Conservation (phyloP, 2,113 vertebrate genomes). For the Ailuropoda melanoleuca region DNA sequence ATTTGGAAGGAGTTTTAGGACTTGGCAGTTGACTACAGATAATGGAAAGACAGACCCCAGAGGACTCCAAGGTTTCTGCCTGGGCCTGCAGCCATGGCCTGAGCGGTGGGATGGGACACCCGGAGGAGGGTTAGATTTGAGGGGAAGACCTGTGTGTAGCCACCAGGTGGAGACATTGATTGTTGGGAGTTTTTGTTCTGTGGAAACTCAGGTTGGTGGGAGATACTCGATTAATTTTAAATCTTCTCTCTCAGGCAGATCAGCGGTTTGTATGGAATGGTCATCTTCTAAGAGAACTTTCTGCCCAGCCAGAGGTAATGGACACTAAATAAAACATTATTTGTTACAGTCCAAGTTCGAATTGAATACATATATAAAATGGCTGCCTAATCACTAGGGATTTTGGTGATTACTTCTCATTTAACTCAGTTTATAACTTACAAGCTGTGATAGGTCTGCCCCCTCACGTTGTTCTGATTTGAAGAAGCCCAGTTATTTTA, state of each 20-base stretch:
- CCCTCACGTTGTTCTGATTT: background rate
- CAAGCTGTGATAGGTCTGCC: fast-evolving
- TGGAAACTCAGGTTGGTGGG: background rate
- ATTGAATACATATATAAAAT: background rate
- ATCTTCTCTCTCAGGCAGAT: constrained; percentile 89
- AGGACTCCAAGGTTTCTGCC: background rate
- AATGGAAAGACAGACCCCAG: background rate
- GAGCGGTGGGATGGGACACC: background rate
- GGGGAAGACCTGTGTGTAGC: background rate
- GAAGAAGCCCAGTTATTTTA: background rate
- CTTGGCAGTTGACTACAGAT: fast-evolving
- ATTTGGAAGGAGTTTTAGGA: background rate
- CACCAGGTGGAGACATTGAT: background rate
- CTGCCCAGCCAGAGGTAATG: constrained; percentile 94
- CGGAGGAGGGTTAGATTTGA: fast-evolving
- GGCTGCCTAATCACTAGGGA: background rate
- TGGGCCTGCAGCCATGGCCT: background rate
- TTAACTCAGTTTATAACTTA: background rate
- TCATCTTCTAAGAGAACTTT: constrained; percentile 94
- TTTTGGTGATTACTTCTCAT: background rate
- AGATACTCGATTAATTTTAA: background rate
- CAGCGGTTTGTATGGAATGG: constrained; percentile 98
- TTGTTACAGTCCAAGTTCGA: background rate
- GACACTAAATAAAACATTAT: background rate
- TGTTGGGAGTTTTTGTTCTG: background rate